Evolutionary conservation across 1,140 invertebrate species (phyloP), one percentile per base, ranked within the genome.

Genomic region (Hyles vespertilio): DNA sequence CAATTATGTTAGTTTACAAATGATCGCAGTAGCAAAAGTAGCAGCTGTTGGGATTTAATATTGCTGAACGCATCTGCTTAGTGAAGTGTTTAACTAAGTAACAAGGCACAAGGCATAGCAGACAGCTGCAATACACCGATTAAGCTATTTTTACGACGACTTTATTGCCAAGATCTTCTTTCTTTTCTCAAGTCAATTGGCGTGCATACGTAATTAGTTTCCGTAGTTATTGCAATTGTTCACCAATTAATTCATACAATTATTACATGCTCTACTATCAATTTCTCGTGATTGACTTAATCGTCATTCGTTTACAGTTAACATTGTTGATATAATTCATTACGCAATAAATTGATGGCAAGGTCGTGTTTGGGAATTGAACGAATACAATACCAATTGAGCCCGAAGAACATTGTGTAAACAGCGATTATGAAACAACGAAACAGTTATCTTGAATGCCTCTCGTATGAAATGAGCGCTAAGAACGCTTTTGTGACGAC

Each of bases 271-370:
- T 40, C 36, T 5, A 40, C 4, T 40, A 40, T 40, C 4, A 40
- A 40, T 40, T 40, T 40, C 8, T 40, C 36, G 3, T 40, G 36
- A 40, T 40, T 40, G 36, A 40, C 4, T 40, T 40, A 40, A 40
- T 40, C 3, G 36, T 40, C 36, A 40, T 8, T 40, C 36, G 36
- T 40, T 40, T 8, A 40, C 36, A 40, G 36, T 8, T 40, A 5
- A 40, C 36, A 40, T 40, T 40, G 36, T 40, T 40, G 36, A 40
- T 40, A 40, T 40, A 40, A 33, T 63, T 58, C 61, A 54, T 62
- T 58, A 67, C 56, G 51, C 57, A 63, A 64, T 56, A 54, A 69
- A 72, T 72, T 72, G 63, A 64, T 59, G 63, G 56, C 69, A 71
- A 71, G 69, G 69, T 66, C 62, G 52, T 63, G 11, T 54, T 50